Conservation (phyloP, 2,113 vertebrate genomes). For the Myiozetetes cayanensis region DNA sequence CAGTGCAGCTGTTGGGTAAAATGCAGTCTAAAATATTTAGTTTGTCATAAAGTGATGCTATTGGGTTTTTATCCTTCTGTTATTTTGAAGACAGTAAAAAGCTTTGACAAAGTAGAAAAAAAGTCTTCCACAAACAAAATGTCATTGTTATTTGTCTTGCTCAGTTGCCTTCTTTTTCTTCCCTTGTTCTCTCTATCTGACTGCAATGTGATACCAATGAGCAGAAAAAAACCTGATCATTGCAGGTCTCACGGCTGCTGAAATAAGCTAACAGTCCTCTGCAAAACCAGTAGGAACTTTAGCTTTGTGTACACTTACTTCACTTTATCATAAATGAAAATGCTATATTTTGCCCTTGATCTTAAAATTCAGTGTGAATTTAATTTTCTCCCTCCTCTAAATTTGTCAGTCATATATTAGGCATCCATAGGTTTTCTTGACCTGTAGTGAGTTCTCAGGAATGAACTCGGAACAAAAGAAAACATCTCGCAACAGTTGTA, state of each 20-base stretch:
- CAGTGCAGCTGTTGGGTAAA: background rate
- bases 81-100: background rate
- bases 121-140: conserved; percentile 11
- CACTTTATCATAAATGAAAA: conserved; percentile 17
- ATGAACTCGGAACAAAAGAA: conserved; percentile 49
- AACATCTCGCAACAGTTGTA: conserved; percentile 18
- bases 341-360: conserved; percentile 21
- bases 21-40: background rate
- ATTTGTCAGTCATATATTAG: background rate
- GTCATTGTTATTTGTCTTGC: conserved; percentile 4
- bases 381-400: background rate
- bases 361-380: conserved; percentile 18
- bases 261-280: conserved; percentile 44
- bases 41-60: background rate
- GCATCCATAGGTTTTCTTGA: background rate
- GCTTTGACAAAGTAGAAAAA: background rate
- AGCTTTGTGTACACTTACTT: conserved; percentile 7
- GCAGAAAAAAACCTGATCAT: conserved; percentile 19
- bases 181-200: background rate
- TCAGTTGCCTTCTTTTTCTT: background rate
- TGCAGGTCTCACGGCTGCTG: conserved; percentile 38
- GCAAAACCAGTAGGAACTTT: conserved; percentile 1
- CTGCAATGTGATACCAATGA: background rate
- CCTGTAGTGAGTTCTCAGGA: background rate
- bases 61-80: background rate